Conservation (phyloP, 1,140 invertebrate species). For the Cataglyphis hispanica region DNA sequence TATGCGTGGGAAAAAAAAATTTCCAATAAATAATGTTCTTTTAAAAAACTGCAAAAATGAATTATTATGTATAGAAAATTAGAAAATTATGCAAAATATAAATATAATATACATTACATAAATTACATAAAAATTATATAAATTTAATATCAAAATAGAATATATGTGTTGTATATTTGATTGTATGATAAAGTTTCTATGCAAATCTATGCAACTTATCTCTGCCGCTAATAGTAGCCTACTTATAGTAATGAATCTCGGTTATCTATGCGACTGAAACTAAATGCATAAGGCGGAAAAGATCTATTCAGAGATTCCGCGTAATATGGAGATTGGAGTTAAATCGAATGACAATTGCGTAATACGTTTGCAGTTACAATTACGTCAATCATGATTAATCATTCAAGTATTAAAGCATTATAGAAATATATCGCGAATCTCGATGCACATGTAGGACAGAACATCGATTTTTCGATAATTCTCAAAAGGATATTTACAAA, state of each 20-base stretch:
- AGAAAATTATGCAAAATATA: background rate
- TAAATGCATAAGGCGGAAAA: slow-evolving; percentile 58
- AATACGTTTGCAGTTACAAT: slow-evolving; percentile 2
- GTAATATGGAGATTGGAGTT: slow-evolving; percentile 61
- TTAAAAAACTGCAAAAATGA: too few relatives aligned
- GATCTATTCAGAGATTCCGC: slow-evolving; percentile 43
- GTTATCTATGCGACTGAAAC: slow-evolving; percentile 23
- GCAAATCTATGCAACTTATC: background rate
- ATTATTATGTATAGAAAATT: too few relatives aligned
- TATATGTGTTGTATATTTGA: too few relatives aligned
- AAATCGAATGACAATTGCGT: slow-evolving; percentile 45
- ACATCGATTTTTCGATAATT: background rate
- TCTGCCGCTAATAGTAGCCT: background rate
- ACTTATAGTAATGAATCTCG: background rate
- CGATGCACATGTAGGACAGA: background rate
- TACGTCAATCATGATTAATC: slow-evolving; percentile 26
- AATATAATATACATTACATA: background rate
- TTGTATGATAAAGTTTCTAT: background rate
- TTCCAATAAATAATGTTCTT: too few relatives aligned
- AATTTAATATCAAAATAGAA: too few relatives aligned
- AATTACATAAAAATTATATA: too few relatives aligned
- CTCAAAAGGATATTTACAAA: slow-evolving; percentile 7
- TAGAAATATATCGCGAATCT: background rate
- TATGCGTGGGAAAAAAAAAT: too few relatives aligned
- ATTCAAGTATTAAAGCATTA: slow-evolving; percentile 6